These are phyloP conservation scores for Drosophila percnosoma DNA, from an alignment of 2,888 invertebrate genomes.

Conservation along the genomic window DNA sequence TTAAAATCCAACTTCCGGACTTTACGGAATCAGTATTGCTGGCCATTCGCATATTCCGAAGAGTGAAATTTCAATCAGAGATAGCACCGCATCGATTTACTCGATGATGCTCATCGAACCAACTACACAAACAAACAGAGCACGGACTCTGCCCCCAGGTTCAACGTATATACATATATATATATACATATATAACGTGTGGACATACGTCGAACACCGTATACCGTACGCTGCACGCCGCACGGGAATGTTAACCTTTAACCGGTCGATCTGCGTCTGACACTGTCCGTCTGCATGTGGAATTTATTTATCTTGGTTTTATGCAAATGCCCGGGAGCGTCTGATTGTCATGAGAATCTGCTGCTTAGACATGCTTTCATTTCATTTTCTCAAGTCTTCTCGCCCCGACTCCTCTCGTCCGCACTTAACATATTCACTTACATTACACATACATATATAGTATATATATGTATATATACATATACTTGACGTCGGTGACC, in stretches of 20 bases:
- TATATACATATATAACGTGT: background rate
- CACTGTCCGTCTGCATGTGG: constrained; percentile 44
- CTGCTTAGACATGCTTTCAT: constrained; percentile 62
- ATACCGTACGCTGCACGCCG: background rate
- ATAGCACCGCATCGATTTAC: constrained; percentile 54
- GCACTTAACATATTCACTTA: constrained; percentile 24
- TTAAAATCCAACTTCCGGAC: constrained; percentile 35
- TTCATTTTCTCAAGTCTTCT: constrained; percentile 31
- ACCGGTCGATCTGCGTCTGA: constrained; percentile 64
- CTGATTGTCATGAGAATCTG: constrained; percentile 60
- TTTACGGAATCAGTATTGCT: constrained; percentile 40
- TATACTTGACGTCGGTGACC: constrained; percentile 5
- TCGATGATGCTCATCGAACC: constrained; percentile 43
- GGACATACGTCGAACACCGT: constrained; percentile 1
- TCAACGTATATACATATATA: constrained; percentile 8
- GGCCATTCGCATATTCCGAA: constrained; percentile 46
- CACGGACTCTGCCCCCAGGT: constrained; percentile 36
- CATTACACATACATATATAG: background rate
- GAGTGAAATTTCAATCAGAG: constrained; percentile 64
- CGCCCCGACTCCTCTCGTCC: constrained; percentile 11
- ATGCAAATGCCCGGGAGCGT: constrained; percentile 60
- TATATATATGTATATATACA: background rate
- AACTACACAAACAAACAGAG: constrained; percentile 37
- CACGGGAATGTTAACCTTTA: constrained; percentile 63
- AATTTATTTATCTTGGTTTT: constrained; percentile 68